Conservation (phyloP, 2,113 vertebrate species). For the Pteruthius melanotis region DNA sequence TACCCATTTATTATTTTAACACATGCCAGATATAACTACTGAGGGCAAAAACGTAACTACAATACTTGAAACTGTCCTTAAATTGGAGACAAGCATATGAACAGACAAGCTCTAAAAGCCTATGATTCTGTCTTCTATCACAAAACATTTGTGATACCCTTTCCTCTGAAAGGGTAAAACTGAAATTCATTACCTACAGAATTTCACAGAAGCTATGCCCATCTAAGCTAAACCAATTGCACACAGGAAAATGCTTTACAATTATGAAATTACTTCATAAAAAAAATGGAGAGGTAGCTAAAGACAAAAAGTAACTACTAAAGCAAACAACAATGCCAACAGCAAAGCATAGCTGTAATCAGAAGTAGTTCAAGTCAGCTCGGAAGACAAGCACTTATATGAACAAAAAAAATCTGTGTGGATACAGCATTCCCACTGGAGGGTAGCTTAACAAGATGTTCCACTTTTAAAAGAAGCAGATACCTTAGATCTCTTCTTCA, state of each 20-base stretch:
- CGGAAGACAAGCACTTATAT: not conserved
- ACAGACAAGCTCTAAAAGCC: not conserved
- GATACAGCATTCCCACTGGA: not conserved
- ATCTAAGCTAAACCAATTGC: not conserved
- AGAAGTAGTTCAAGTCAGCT: not conserved
- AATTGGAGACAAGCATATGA: not conserved
- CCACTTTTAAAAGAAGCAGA: not conserved
- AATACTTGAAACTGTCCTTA: not conserved
- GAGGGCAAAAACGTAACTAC: not conserved
- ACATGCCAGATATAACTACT: conserved; percentile 2
- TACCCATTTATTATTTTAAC: conserved; percentile 32
- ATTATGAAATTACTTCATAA: not conserved
- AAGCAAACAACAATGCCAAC: not conserved
- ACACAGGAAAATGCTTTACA: not conserved
- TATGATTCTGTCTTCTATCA: not conserved
- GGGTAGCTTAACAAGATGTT: not conserved
- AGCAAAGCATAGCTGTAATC: not conserved
- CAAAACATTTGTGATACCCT: not conserved
- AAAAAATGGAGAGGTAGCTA: not conserved
- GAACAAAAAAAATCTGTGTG: not conserved
- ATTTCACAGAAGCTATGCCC: not conserved
- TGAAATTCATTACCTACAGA: not conserved
- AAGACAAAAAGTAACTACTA: not conserved
- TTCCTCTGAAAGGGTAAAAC: no score
- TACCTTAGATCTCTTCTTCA: not conserved